Evolutionary conservation across 2,797 vertebrate species (phyloP).

Genomic region (Anabacerthia variegaticeps): DNA sequence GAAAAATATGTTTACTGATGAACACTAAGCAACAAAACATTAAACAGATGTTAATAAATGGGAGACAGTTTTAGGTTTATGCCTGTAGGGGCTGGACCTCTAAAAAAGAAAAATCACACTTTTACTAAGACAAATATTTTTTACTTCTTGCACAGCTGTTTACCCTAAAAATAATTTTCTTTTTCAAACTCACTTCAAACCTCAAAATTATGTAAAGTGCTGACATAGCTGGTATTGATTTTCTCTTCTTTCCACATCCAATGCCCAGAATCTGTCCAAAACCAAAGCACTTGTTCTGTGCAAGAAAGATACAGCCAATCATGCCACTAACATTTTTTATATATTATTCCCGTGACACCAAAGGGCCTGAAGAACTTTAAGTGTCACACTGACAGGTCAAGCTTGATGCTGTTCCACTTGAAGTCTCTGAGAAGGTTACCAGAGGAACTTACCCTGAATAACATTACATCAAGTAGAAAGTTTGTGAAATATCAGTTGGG

Average conservation of each 20-base stretch:
- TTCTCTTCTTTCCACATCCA: background rate
- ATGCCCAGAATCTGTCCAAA: background rate
- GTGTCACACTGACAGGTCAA: background rate
- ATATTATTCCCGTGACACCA: background rate
- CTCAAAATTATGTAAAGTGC: background rate
- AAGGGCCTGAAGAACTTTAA: background rate
- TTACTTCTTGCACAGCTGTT: background rate
- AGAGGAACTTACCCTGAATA: background rate
- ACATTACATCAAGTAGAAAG: background rate
- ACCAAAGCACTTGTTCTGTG: background rate
- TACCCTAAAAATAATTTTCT: background rate
- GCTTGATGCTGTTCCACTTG: background rate
- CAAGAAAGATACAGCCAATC: background rate
- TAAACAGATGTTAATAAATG: background rate
- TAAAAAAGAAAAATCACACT: background rate
- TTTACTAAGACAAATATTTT: background rate
- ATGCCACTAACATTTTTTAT: background rate
- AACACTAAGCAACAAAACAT: background rate
- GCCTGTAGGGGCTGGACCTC: background rate
- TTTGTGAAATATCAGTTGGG: background rate
- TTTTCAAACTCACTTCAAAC: background rate
- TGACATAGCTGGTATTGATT: background rate
- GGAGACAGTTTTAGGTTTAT: background rate
- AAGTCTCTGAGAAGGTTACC: background rate
- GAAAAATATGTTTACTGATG: background rate